Conservation (phyloP, 2,888 invertebrate species). For the Oegoconia quadripuncta region DNA sequence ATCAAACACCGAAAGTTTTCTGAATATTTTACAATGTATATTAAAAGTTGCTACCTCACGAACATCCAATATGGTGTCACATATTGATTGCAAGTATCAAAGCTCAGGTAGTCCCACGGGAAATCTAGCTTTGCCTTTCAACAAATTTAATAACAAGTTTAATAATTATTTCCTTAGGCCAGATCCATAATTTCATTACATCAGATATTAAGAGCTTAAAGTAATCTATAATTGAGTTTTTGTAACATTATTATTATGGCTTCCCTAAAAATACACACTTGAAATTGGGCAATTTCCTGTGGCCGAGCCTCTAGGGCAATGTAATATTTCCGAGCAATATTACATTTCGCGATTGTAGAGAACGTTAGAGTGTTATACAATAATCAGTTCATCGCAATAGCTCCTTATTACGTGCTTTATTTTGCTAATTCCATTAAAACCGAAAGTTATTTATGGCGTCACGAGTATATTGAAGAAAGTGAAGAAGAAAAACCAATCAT, state of each 20-base stretch:
- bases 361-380: not conserved
- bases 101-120: slow-evolving; percentile 17
- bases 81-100: slow-evolving; percentile 17
- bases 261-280: not conserved
- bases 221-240: not conserved
- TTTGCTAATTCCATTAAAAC: too few relatives aligned
- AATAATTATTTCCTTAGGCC: too few relatives aligned
- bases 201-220: not conserved
- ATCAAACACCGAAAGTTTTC: too few relatives aligned
- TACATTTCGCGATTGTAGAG: not conserved
- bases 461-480: too few relatives aligned
- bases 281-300: slow-evolving; percentile 3
- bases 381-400: too few relatives aligned
- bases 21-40: not conserved
- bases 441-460: too few relatives aligned
- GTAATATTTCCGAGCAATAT: not conserved
- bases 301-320: not conserved
- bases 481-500: too few relatives aligned
- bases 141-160: too few relatives aligned
- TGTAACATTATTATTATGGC: not conserved
- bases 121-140: slow-evolving; percentile 20
- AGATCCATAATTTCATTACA: too few relatives aligned
- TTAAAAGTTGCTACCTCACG: not conserved
- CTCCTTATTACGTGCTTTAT: too few relatives aligned
- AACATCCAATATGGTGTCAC: slow-evolving; percentile 5